These are phyloP conservation scores for Habropoda laboriosa DNA, from an alignment of 1,140 invertebrate genomes.

Conservation along the genomic window DNA sequence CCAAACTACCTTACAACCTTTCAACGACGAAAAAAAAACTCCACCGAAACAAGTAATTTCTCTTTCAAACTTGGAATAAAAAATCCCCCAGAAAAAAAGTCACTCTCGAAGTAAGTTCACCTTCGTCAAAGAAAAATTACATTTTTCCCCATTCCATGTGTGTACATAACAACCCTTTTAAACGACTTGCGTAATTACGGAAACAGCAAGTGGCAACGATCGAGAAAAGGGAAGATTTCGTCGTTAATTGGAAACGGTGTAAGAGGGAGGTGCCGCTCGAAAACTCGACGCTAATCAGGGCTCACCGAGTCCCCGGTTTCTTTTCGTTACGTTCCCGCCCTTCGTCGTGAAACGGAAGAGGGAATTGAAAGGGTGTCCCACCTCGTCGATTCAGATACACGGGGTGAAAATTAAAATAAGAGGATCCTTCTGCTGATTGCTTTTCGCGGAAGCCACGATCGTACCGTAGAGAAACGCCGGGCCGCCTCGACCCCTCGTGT, in stretches of 20 bases:
- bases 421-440: neutral
- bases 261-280: neutral
- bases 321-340: neutral
- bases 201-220: neutral
- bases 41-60: neutral
- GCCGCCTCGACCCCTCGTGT: too few species aligned
- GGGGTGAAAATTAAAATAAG: neutral
- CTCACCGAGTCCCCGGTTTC: conserved; percentile 32
- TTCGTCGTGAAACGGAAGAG: neutral
- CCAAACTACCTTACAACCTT: too few species aligned
- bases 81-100: neutral
- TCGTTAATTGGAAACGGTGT: conserved; percentile 17
- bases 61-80: neutral
- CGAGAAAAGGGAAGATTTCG: conserved; percentile 14
- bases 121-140: too few species aligned
- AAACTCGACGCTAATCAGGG: conserved; percentile 35
- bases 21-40: neutral
- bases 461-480: neutral
- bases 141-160: too few species aligned
- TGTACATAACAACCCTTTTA: too few species aligned
- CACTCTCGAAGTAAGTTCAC: too few species aligned
- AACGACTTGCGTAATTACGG: neutral
- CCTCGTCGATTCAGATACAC: neutral
- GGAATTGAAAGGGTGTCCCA: neutral
- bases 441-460: neutral